A percentile compares a stretch with the other conserved stretches of the same genome.
These are phyloP conservation scores for Rhinophrynus dorsalis DNA, from an alignment of 2,797 vertebrate species.

Conservation along the genomic window DNA sequence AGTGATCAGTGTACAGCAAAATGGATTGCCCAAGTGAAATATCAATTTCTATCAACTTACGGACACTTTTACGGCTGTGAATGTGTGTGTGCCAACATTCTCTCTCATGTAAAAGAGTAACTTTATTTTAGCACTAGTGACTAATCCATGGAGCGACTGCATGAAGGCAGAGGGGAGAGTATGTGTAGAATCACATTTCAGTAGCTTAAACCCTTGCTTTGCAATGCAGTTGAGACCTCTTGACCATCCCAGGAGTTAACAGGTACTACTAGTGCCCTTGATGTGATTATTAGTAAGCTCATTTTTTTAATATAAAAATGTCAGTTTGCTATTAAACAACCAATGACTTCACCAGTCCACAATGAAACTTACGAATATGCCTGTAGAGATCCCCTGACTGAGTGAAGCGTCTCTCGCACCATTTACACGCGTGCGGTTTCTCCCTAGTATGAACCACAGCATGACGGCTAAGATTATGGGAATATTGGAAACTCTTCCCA, in stretches of 20 bases:
- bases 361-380: constrained; percentile 98
- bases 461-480: constrained; percentile 95
- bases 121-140: no score
- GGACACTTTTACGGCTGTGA: no score
- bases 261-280: background rate
- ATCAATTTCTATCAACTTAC: no score
- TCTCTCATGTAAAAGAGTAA: no score
- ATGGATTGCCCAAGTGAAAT: no score
- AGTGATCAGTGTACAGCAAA: no score
- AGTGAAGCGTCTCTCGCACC: constrained; percentile 96
- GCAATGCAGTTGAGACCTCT: no score
- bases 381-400: constrained; percentile 97
- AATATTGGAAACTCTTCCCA: constrained; percentile 98
- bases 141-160: no score
- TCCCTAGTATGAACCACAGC: constrained; percentile 96
- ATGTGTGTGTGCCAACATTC: no score
- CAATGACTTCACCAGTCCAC: constrained; percentile 91
- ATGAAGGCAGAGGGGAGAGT: no score
- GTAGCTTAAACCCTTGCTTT: no score
- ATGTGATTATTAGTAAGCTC: constrained; percentile 4
- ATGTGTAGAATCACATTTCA: background rate
- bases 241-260: no score
- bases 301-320: background rate
- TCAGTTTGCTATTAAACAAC: constrained; percentile 60
- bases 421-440: constrained; percentile 97